phyloP scores from a whole-genome alignment of 2,888 invertebrate genomes.

The Venusia cambrica region DNA sequence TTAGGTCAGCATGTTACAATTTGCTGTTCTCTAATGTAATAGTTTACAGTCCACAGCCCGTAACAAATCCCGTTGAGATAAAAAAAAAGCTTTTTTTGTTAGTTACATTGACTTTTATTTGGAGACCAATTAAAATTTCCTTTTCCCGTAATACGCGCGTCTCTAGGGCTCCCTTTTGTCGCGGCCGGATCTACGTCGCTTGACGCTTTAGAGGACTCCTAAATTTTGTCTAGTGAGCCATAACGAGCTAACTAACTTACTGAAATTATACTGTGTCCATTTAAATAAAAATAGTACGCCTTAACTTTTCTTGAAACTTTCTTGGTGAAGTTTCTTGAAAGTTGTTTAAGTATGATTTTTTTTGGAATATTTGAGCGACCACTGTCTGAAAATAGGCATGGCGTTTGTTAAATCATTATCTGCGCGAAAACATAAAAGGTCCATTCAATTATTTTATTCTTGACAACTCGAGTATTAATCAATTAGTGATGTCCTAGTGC shows the following conservation, averaged over 20 bases:
- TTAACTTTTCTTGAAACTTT: slow-evolving; percentile 20
- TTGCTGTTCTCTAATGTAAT: slow-evolving; percentile 38
- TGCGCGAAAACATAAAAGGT: too few relatives aligned
- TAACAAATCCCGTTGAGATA: slow-evolving; percentile 42
- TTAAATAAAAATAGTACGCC: slow-evolving; percentile 32
- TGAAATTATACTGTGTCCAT: slow-evolving; percentile 31
- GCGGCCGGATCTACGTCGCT: slow-evolving; percentile 56
- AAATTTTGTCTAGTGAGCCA: slow-evolving; percentile 63
- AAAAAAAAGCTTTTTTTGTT: slow-evolving; percentile 48
- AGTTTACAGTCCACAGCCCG: slow-evolving; percentile 36
- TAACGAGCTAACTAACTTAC: slow-evolving; percentile 53
- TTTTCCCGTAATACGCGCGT: slow-evolving; percentile 51
- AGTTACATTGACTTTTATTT: slow-evolving; percentile 60
- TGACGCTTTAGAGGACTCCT: slow-evolving; percentile 55
- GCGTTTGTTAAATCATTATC: too few relatives aligned
- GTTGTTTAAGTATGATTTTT: slow-evolving; percentile 15
- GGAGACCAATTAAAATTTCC: slow-evolving; percentile 71
- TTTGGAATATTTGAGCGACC: too few relatives aligned
- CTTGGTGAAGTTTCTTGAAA: slow-evolving; percentile 18
- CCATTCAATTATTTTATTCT: too few relatives aligned
- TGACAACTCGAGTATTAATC: too few relatives aligned
- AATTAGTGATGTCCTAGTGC: too few relatives aligned
- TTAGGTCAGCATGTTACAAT: too few relatives aligned
- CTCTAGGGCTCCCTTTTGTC: slow-evolving; percentile 61
- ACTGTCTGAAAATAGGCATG: too few relatives aligned